These are phyloP conservation scores for Thermophis baileyi DNA, from an alignment of 2,113 vertebrate species.

Conservation along the genomic window DNA sequence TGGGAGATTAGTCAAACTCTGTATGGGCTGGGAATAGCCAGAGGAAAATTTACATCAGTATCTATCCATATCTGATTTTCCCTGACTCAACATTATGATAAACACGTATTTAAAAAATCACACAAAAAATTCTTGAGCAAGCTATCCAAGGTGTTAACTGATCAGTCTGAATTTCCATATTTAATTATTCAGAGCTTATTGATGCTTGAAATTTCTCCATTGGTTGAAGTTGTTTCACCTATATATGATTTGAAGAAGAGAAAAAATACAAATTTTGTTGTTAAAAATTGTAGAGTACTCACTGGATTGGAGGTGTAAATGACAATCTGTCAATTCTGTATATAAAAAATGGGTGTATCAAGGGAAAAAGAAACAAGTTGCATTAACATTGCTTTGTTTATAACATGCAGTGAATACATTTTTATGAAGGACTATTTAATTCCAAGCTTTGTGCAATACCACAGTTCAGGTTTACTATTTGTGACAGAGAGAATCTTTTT, in stretches of 20 bases:
- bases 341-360: neutral
- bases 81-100: neutral
- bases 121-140: neutral
- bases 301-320: neutral
- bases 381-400: neutral
- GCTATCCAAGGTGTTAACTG: neutral
- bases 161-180: neutral
- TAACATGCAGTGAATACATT: neutral
- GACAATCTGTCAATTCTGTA: neutral
- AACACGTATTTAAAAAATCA: neutral
- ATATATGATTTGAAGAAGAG: neutral
- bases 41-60: neutral
- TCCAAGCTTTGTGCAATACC: neutral
- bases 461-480: neutral
- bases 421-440: neutral
- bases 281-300: neutral
- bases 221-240: neutral
- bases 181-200: neutral
- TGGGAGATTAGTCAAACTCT: neutral
- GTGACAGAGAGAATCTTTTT: neutral
- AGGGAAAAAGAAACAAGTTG: neutral
- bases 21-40: neutral
- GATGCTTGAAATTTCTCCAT: neutral
- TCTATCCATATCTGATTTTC: neutral
- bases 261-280: neutral